These are phyloP conservation scores for Mythimna pallens DNA, from an alignment of 2,888 invertebrate species.

Conservation along the genomic window DNA sequence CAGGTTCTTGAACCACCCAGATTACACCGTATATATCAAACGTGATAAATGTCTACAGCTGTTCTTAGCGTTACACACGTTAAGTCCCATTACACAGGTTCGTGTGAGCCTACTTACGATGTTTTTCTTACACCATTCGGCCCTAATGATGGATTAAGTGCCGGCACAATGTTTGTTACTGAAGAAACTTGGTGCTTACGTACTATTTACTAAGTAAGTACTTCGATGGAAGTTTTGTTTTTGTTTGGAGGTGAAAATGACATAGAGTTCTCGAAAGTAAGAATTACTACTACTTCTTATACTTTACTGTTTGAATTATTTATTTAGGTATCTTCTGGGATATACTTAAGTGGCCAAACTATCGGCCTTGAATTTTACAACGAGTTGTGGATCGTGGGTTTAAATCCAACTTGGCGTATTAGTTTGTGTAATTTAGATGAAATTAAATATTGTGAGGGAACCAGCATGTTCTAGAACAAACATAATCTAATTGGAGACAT, in stretches of 20 bases:
- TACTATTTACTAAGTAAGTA: conserved; percentile 16
- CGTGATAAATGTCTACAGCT: conserved; percentile 71
- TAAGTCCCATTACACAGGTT: conserved; percentile 25
- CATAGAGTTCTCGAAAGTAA: neutral
- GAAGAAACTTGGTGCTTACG: conserved; percentile 15
- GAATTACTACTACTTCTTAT: neutral
- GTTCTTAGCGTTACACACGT: conserved; percentile 73
- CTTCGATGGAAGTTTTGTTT: conserved; percentile 15
- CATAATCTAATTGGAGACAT: too few relatives aligned
- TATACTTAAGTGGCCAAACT: neutral
- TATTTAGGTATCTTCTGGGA: neutral
- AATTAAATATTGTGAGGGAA: too few relatives aligned
- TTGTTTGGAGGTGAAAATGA: conserved; percentile 6
- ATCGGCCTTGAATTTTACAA: too few relatives aligned
- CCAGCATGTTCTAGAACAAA: too few relatives aligned
- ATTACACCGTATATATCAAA: conserved; percentile 32
- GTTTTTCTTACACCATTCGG: conserved; percentile 28
- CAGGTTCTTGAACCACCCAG: neutral
- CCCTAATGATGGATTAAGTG: conserved; percentile 44
- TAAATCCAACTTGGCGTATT: too few relatives aligned
- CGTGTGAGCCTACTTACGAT: conserved; percentile 25
- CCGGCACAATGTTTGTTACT: conserved; percentile 14
- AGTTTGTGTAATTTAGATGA: too few relatives aligned
- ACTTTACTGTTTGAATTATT: neutral
- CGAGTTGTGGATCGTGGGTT: too few relatives aligned